A percentile compares a stretch with the other conserved stretches of the same genome.
These are phyloP conservation scores for Sebastolobus alascanus DNA, from an alignment of 2,797 vertebrate species.

Conservation along the genomic window DNA sequence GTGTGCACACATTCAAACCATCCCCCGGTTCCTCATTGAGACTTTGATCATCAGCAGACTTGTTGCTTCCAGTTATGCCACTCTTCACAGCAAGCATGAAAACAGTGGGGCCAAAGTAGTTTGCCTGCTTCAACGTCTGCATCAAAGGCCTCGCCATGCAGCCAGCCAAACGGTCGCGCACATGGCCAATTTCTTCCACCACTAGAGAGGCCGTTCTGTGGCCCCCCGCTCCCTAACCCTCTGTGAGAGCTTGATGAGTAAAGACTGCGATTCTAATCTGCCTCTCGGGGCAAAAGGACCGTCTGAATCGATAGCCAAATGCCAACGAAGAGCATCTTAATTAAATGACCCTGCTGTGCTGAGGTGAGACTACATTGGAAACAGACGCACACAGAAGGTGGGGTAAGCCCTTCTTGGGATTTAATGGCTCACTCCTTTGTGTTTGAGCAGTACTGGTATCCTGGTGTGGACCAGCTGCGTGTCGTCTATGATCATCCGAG, in stretches of 20 bases:
- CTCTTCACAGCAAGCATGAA: background rate
- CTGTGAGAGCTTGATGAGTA: background rate
- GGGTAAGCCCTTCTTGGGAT: background rate
- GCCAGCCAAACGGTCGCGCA: background rate
- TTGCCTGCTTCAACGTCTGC: background rate
- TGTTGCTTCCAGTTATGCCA: background rate
- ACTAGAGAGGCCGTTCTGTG: background rate
- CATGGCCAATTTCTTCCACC: background rate
- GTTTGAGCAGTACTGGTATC: background rate
- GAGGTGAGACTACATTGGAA: background rate
- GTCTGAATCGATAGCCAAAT: background rate
- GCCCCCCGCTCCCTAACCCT: background rate
- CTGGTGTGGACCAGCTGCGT: background rate
- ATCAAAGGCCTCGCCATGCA: background rate
- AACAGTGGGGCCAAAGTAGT: background rate
- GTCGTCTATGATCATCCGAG: background rate
- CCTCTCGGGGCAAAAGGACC: background rate
- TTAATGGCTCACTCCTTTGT: background rate
- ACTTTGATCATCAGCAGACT: constrained; percentile 15
- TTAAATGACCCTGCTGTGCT: background rate
- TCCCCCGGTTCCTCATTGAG: fast-evolving
- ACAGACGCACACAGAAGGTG: background rate
- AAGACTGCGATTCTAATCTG: background rate
- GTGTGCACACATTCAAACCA: background rate
- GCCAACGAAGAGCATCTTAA: background rate